Percentiles rank a stretch among this genome's conserved stretches.
Conservation (phyloP, 92 coral and sea anemone species). For the Micromussa lordhowensis region DNA sequence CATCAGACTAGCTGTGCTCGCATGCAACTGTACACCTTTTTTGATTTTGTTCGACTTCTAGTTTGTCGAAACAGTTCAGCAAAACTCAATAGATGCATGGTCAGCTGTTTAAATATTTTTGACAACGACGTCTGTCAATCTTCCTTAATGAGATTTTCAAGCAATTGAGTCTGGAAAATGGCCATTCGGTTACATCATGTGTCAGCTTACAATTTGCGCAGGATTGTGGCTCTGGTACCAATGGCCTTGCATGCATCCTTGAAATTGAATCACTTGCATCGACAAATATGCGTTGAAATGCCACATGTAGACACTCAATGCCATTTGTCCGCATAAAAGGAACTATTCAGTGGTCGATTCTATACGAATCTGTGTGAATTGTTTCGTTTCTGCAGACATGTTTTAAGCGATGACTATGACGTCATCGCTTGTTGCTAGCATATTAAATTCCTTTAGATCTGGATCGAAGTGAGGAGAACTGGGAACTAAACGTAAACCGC, state of each 20-base stretch:
- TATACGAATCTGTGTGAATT: not conserved
- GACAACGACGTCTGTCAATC: not conserved
- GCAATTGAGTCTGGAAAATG: not conserved
- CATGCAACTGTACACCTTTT: no score
- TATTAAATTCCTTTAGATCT: no score
- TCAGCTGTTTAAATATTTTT: not conserved
- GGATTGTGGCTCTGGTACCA: not conserved
- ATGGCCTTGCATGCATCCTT: not conserved
- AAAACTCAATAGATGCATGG: not conserved
- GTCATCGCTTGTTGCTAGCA: no score
- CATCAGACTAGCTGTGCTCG: no score
- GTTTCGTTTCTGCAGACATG: not conserved
- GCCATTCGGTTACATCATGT: constrained; percentile 7
- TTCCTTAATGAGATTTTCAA: not conserved
- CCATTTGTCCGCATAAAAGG: not conserved
- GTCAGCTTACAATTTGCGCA: constrained; percentile 2
- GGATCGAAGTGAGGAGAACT: no score
- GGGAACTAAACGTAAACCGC: no score
- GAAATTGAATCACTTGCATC: not conserved
- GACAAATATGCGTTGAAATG: constrained; percentile 1
- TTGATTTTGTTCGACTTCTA: no score
- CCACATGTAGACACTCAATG: not conserved
- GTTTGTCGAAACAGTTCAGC: no score
- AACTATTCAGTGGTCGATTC: not conserved
- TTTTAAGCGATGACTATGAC: no score